Conservation (phyloP, 2,113 vertebrate species). For the Chinchilla lanigera region DNA sequence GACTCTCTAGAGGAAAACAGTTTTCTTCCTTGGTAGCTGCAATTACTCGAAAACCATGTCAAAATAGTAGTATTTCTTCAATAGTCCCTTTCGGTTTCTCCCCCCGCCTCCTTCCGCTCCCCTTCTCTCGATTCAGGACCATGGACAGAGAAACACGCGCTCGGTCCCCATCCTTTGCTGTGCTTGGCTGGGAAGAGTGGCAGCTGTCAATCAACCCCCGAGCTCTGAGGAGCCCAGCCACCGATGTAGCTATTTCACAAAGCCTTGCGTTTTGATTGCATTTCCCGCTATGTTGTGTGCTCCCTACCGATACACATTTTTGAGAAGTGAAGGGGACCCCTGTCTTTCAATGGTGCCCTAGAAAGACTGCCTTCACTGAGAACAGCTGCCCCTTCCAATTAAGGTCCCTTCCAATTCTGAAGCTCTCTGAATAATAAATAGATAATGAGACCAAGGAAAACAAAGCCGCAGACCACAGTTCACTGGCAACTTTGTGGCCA, state of each 20-base stretch:
- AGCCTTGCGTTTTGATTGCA: background rate
- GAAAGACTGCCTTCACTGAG: background rate
- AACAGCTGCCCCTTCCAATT: background rate
- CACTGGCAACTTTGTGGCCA: background rate
- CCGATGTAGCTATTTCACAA: background rate
- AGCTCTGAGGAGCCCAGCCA: background rate
- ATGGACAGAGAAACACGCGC: background rate
- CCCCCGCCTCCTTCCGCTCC: background rate
- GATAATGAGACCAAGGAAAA: background rate
- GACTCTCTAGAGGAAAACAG: conserved; percentile 21
- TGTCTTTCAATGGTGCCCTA: background rate
- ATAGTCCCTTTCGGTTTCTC: background rate
- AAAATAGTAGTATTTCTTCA: background rate
- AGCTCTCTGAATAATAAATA: background rate
- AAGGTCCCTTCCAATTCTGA: background rate
- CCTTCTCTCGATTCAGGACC: background rate
- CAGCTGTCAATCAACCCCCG: no score
- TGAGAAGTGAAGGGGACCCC: background rate
- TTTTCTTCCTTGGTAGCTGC: conserved; percentile 55
- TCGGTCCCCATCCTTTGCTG: fast-evolving
- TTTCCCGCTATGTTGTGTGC: background rate
- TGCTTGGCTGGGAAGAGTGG: background rate
- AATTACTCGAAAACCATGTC: conserved; percentile 51
- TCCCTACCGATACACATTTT: background rate
- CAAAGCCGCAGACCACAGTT: background rate